Evolutionary conservation across 2,888 invertebrate genomes (phyloP), one percentile per base, ranked within the genome.

Genomic region (Idaea straminata): DNA sequence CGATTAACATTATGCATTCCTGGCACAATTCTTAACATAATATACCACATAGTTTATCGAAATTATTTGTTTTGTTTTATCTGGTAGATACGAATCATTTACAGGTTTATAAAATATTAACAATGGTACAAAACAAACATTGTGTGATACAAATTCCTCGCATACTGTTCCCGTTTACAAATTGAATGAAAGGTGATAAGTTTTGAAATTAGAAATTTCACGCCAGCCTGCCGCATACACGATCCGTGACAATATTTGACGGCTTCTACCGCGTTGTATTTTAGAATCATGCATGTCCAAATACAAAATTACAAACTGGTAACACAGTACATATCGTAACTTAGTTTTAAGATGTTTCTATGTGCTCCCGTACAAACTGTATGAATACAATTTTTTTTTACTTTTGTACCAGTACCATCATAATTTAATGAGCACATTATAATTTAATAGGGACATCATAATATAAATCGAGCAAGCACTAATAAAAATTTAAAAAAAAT

Each of bases 121-220:
- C 25, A 79, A 74, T 73, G 73, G 66, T 72, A 69, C 71, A 67
- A 69, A 69, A 72, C 61, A 71, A 72, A 72, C 70, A 66, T 71
- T 72, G 65, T 78, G 67, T 73, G 74, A 73, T 75, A 73, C 64
- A 73, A 77, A 79, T 77, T 78, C 74, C 75, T 76, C 72, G 69
- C 71, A 66, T 67, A 64, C 64, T 69, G 62, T 63, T 63, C 62
- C 57, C 71, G 70, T 74, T 73, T 76, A 75, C 67, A 69, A 77
- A 77, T 80, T 75, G 72, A 75, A 79, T 80, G 73, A 75, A 74
- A 78, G 72, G 79, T 78, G 80, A 84, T 84, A 80, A 79, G 76
- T 81, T 69, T 76, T 71, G 74, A 80, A 82, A 90, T 90, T 89
- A 89, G 80, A 81, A 82, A 90, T 90, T 90, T 89, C 89, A 89